Evolutionary conservation across 2,888 invertebrate species (phyloP).

Genomic region (Liposcelis brunnea): DNA sequence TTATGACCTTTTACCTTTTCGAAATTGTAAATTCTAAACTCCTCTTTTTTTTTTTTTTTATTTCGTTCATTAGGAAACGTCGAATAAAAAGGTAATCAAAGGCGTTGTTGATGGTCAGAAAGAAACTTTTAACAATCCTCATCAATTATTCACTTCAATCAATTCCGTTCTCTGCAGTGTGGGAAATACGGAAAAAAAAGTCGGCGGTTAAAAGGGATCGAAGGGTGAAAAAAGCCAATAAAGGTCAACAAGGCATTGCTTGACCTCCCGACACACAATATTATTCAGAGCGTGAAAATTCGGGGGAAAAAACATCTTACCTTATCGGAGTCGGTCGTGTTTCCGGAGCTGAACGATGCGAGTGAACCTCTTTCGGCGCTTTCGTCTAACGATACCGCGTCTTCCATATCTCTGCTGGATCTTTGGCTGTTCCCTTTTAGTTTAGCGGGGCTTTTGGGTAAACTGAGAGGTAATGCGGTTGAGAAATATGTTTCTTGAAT

Average conservation of each 20-base stretch:
- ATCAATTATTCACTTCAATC: too few species aligned
- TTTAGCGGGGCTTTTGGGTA: slow-evolving; percentile 70
- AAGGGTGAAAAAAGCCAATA: not conserved
- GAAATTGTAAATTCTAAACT: slow-evolving; percentile 6
- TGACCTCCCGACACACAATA: too few species aligned
- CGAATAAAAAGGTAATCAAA: too few species aligned
- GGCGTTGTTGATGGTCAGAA: too few species aligned
- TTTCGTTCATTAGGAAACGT: slow-evolving; percentile 7
- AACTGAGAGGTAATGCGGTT: slow-evolving; percentile 57
- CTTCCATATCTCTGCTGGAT: slow-evolving; percentile 80
- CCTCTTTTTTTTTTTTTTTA: slow-evolving; percentile 13
- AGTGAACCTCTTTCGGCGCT: slow-evolving; percentile 75
- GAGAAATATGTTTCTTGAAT: slow-evolving; percentile 93
- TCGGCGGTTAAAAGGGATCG: not conserved
- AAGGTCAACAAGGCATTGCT: not conserved
- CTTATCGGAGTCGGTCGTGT: slow-evolving; percentile 88
- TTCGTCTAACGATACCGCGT: slow-evolving; percentile 62
- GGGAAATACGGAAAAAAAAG: slow-evolving; percentile 1
- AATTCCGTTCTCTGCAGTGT: too few species aligned
- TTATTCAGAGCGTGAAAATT: too few species aligned
- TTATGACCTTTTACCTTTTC: slow-evolving; percentile 10
- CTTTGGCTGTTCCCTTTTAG: slow-evolving; percentile 53
- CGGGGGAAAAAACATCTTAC: too few species aligned
- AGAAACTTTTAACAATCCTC: too few species aligned
- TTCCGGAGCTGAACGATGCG: slow-evolving; percentile 84